phyloP scores from a whole-genome alignment of 2,888 invertebrate genomes.

The Mantis religiosa region DNA sequence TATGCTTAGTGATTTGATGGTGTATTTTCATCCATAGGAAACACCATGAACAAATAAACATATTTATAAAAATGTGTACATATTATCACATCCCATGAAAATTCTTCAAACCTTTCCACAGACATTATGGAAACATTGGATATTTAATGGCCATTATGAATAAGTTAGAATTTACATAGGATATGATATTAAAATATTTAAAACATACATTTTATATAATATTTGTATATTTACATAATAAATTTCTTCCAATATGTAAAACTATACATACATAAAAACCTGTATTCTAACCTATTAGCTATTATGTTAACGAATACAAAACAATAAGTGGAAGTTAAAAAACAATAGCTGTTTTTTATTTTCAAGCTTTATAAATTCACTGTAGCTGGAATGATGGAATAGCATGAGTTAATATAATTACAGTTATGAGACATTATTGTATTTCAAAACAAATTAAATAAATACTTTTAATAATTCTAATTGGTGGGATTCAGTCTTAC shows the following conservation, averaged over 20 bases:
- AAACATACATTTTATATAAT: neutral
- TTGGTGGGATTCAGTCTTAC: constrained; percentile 1
- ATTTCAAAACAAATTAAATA: neutral
- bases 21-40: neutral
- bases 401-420: neutral
- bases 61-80: neutral
- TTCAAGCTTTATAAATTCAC: neutral
- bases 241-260: neutral
- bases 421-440: neutral
- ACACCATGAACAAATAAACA: neutral
- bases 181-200: neutral
- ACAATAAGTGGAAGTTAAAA: neutral
- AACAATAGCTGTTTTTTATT: neutral
- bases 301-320: neutral
- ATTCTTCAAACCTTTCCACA: neutral
- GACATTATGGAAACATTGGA: neutral
- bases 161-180: neutral
- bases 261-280: neutral
- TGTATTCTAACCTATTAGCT: neutral
- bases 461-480: neutral
- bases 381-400: neutral
- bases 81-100: neutral
- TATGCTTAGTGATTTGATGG: neutral
- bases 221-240: neutral
- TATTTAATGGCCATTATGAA: neutral